phyloP scores from a whole-genome alignment of 2,797 vertebrate genomes.

The Miichthys miiuy region DNA sequence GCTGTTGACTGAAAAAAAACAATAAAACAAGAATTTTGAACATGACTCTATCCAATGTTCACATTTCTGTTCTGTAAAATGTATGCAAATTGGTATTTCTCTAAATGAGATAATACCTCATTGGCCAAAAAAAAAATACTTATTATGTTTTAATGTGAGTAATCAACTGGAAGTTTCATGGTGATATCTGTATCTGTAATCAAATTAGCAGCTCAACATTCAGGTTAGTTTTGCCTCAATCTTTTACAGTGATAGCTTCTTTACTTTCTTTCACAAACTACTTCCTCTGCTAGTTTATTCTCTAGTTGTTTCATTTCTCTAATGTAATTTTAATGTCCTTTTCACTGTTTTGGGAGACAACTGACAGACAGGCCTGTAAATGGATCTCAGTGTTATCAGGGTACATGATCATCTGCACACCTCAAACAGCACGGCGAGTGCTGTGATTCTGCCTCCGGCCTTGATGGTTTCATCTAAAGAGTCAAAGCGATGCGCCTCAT shows the following conservation, averaged over 20 bases:
- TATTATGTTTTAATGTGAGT: no score
- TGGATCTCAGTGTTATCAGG: slow-evolving; percentile 7
- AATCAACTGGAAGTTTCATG: no score
- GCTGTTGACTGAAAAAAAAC: no score
- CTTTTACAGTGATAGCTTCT: neutral
- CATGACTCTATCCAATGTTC: no score
- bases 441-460: slow-evolving; percentile 91
- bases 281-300: neutral
- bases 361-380: slow-evolving; percentile 11
- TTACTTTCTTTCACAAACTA: neutral
- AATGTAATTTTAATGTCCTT: neutral
- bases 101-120: no score
- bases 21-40: no score
- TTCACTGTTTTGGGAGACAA: neutral
- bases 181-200: neutral
- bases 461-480: slow-evolving; percentile 90
- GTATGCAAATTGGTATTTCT: no score
- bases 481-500: slow-evolving; percentile 86
- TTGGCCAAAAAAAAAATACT: no score
- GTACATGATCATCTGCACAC: slow-evolving; percentile 72
- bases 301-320: neutral
- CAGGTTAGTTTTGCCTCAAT: neutral
- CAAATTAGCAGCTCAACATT: neutral
- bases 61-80: no score
- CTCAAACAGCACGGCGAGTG: slow-evolving; percentile 95